These are phyloP conservation scores for Octonoba sinensis DNA, from an alignment of 2,888 invertebrate species.

Conservation along the genomic window DNA sequence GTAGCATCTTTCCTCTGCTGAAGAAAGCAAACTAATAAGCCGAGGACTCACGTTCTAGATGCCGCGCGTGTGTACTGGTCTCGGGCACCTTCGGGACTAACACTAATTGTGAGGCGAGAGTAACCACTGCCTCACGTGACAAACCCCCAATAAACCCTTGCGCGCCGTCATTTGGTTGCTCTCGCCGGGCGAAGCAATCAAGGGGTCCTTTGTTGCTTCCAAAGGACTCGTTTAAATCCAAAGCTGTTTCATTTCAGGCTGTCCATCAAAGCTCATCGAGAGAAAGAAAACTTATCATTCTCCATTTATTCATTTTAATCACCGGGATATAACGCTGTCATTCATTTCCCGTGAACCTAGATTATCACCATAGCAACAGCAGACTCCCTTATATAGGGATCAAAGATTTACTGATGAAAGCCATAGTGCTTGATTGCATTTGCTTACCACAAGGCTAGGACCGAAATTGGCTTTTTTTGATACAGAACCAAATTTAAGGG, in stretches of 20 bases:
- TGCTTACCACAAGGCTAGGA: slow-evolving; percentile 9
- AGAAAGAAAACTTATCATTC: slow-evolving; percentile 54
- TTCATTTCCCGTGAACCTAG: slow-evolving; percentile 53
- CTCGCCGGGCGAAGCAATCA: slow-evolving; percentile 50
- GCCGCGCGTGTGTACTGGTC: too few relatives aligned
- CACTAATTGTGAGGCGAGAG: slow-evolving; percentile 45
- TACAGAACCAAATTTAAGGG: slow-evolving; percentile 28
- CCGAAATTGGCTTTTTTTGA: slow-evolving; percentile 55
- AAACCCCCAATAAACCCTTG: slow-evolving; percentile 54
- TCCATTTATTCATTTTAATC: slow-evolving; percentile 64
- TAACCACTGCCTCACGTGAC: slow-evolving; percentile 41
- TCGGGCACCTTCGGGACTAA: slow-evolving; percentile 32
- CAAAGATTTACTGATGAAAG: slow-evolving; percentile 63
- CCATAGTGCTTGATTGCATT: slow-evolving; percentile 56
- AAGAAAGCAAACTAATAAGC: too few relatives aligned
- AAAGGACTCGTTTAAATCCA: slow-evolving; percentile 42
- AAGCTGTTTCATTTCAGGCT: slow-evolving; percentile 47
- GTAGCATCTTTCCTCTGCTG: too few relatives aligned
- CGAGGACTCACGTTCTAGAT: too few relatives aligned
- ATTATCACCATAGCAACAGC: slow-evolving; percentile 64
- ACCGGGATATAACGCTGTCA: slow-evolving; percentile 62
- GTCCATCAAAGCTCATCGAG: slow-evolving; percentile 48
- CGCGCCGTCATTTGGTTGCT: slow-evolving; percentile 37
- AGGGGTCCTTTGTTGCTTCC: slow-evolving; percentile 52
- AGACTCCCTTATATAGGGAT: slow-evolving; percentile 46